Evolutionary conservation across 2,113 vertebrate species (phyloP), one percentile per base, ranked within the genome.

Genomic region (Oncorhynchus keta): DNA sequence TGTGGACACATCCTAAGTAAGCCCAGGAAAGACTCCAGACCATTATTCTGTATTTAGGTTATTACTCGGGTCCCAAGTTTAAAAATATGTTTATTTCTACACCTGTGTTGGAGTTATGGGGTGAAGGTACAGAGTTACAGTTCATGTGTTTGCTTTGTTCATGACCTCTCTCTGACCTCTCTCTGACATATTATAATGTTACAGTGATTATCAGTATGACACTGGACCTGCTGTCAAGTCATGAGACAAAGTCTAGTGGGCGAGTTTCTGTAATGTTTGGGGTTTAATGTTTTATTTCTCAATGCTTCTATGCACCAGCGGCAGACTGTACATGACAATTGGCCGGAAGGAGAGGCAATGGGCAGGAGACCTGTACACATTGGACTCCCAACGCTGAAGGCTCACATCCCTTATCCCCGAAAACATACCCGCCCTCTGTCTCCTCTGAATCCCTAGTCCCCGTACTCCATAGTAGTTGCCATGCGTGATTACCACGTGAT

Each of bases 251-350:
- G 83, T 90, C 82, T 83, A 62, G 13, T 67, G 1, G 22, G 18
- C 1, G 69, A 68, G 24, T 71, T 90, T 84, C 80, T 85, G 87
- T 77, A 87, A 85, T 73, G 39, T 55, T 74, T 30, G 18, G 70
- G 61, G 72, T 65, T 74, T 45, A 28, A 9, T 79, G 74, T 74
- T 85, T 69, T 79, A 70, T 84, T 83, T 80, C 76, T 87, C 73
- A 71, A 79, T 70, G 66, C n/a, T 12, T 45, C 39, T 45, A 24
- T 66, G 57, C 57, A 70, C 20, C 59, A 11, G 39, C 2, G 8
- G 39, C 39, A 2, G 39, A 45, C 39, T 45, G 39, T 9, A 65
- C 28, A 57, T 45, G 9, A 8, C 65, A 35, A 65, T 26, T 24
- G 39, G n/a, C 66, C 66, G 55, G 12, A 28, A 26, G 24, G 30